Evolutionary conservation across 2,888 invertebrate genomes (phyloP), one percentile per base, ranked within the genome.

Genomic region (Lasiommata megera): DNA sequence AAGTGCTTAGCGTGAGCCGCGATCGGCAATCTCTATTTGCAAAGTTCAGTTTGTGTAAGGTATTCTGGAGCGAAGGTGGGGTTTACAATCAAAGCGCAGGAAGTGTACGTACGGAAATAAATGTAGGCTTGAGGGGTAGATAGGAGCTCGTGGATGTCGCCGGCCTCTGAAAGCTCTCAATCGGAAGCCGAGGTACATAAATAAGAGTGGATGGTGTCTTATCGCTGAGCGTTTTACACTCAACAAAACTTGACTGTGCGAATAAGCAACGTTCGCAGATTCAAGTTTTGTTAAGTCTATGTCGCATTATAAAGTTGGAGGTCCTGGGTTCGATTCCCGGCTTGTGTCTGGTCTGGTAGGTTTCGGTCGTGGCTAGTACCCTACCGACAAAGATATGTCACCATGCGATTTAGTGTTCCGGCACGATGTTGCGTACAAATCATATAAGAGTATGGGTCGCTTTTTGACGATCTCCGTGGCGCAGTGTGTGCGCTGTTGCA

Each of bases 141-240:
- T 89, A 90, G 84, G 80, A 61, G 64, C 72, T 76, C 73, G 73
- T 79, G 80, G 80, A 82, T 81, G 86, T 80, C 58, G 77, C 73
- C 80, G 80, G 78, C 73, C 82, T 78, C 71, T 71, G 67, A 73
- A 73, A 77, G 72, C 81, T 84, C 87, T 88, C 88, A 87, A 87
- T 89, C 85, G 89, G 87, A 88, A 76, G 85, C 77, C 67, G 74
- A 67, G 84, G 82, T 84, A 86, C 88, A 88, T 89, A 90, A 88
- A 89, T 88, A 89, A 86, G 80, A 76, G 76, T 80, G 82, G 80
- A 82, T 86, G 81, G 81, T 79, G 73, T 67, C 82, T 84, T 87
- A 87, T 86, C 87, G 76, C 29, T 43, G 55, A 56, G 17, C 40
- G 54, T 40, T 36, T 54, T 50, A 50, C 56, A 60, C 40, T 57